Evolutionary conservation across 2,797 vertebrate genomes (phyloP), one percentile per base, ranked within the genome.

Genomic region (Coilia nasus): DNA sequence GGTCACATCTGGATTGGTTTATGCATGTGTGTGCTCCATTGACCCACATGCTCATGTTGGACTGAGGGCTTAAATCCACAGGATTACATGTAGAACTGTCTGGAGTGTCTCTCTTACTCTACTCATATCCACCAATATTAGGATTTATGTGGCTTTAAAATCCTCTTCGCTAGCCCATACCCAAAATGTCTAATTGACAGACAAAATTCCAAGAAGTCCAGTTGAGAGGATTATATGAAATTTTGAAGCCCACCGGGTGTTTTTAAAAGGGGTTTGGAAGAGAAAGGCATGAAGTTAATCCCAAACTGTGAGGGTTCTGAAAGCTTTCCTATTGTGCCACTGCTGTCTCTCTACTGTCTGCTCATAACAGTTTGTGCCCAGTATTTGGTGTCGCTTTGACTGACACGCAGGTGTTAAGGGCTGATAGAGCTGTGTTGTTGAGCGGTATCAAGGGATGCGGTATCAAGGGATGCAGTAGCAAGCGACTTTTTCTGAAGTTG

Each of bases 1-100:
- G 86, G 81, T 71, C 85, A 91, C 89, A 89, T 90, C 87, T 90
- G 89, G 86, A 78, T 17, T 56, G 56, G 83, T 82, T 57, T 86
- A 57, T 56, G 47, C 14, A 82, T 86, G 78, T 78, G 60, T 87
- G 44, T 82, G 78, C 44, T 78, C 19, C 35, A 17, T 41, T 78
- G 71, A 78, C 71, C 71, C 71, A 78, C 71, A 44, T 78, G 71
- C 78, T 44, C 71, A 9, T 78, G 71, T 25, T 11, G 31, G 17
- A 78, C 31, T 9, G 71, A 78, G 6, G 71, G 71, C 71, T 78
- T 78, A 41, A 78, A 78, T 78, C 71, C 71, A 41, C 71, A n/a
- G 71, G 71, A 78, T 78, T 78, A 78, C 35, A 21, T n/a, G 71
- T 41, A 41, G 71, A 78, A 7, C 35, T 31, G 35, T 78, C 71